phyloP scores from a whole-genome alignment of 2,113 vertebrate species.

The Erythrocercus mccallii region DNA sequence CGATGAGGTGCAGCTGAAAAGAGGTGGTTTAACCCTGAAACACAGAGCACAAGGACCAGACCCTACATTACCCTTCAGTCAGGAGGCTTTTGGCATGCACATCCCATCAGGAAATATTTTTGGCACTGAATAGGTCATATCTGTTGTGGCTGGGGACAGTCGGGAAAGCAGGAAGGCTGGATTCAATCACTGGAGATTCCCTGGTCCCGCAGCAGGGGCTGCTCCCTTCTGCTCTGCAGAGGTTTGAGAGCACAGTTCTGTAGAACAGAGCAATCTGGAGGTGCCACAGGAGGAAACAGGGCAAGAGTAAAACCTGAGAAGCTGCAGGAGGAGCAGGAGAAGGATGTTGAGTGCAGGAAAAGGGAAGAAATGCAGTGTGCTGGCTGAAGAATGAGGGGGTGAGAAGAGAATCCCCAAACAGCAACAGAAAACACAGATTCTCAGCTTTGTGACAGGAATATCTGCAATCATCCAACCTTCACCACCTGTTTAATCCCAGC shows the following conservation, averaged over 20 bases:
- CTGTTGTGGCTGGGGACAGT: not conserved
- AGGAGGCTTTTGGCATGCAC: not conserved
- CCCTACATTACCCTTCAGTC: not conserved
- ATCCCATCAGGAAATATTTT: not conserved
- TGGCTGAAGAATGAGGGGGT: not conserved
- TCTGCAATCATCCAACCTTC: not conserved
- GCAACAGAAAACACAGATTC: not conserved
- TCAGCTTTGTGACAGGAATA: not conserved
- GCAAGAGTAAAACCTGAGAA: not conserved
- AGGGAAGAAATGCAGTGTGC: not conserved
- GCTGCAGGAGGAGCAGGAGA: not conserved
- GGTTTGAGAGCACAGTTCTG: not conserved
- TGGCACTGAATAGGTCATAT: not conserved
- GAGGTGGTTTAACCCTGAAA: not conserved
- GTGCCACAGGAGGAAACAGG: not conserved
- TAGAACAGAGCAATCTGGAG: not conserved
- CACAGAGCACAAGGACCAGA: not conserved
- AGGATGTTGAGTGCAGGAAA: not conserved
- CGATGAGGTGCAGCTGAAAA: not conserved
- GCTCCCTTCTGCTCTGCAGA: not conserved
- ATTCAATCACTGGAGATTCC: not conserved
- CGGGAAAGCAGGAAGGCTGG: not conserved
- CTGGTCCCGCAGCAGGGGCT: not conserved
- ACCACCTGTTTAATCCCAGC: not conserved
- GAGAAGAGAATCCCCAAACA: not conserved